phyloP scores from a whole-genome alignment of 2,888 invertebrate species.

The Endotricha flammealis region DNA sequence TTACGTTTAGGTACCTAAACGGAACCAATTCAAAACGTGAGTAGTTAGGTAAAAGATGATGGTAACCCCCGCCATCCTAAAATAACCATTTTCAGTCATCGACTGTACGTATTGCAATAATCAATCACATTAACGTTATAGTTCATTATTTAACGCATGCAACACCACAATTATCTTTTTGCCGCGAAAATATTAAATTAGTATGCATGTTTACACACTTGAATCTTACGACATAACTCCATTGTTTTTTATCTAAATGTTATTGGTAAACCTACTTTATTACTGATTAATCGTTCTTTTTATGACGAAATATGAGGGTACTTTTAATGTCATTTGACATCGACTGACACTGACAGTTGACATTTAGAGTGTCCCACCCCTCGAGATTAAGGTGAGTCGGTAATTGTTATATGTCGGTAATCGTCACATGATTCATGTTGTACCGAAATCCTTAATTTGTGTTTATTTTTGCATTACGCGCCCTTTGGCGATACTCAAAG shows the following conservation, averaged over 20 bases:
- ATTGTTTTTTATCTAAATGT: conserved; percentile 17
- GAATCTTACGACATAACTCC: conserved; percentile 16
- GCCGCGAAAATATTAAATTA: conserved; percentile 18
- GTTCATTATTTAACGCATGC: conserved; percentile 14
- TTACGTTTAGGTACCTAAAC: no score
- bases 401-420: conserved; percentile 17
- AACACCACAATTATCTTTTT: conserved; percentile 23
- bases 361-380: conserved; percentile 20
- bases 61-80: no score
- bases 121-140: conserved; percentile 19
- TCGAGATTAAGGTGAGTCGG: conserved; percentile 16
- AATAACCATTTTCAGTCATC: no score
- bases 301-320: conserved; percentile 4
- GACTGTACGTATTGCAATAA: no score
- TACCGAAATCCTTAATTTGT: conserved; percentile 11
- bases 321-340: conserved; percentile 3
- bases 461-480: conserved; percentile 5
- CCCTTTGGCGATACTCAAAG: conserved; percentile 14
- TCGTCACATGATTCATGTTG: conserved; percentile 15
- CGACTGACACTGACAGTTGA: conserved; percentile 12
- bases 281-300: conserved; percentile 1
- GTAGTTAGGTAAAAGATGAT: no score
- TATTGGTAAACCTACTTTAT: conserved; percentile 30
- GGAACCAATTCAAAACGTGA: no score
- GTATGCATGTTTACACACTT: conserved; percentile 17